Percentiles rank a stretch among this genome's conserved stretches.
phyloP scores from a whole-genome alignment of 92 coral and sea anemone genomes.

The Palythoa grandis region DNA sequence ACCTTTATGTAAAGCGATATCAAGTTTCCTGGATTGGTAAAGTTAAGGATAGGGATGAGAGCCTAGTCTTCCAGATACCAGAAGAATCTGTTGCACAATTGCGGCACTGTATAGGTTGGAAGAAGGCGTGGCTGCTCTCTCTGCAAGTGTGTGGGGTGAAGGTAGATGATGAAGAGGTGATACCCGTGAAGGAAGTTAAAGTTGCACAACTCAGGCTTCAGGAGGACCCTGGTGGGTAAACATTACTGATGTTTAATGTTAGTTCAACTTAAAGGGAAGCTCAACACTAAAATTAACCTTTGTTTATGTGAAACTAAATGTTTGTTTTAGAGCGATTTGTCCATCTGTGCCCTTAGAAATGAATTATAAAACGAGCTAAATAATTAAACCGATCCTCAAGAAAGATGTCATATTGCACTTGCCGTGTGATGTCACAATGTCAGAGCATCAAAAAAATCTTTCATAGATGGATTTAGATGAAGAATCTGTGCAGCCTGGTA shows the following conservation, averaged over 20 bases:
- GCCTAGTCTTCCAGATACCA: constrained; percentile 62
- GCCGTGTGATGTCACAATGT: too few species aligned
- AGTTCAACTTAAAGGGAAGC: background rate
- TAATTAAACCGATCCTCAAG: too few species aligned
- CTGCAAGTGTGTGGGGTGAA: constrained; percentile 55
- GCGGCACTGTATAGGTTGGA: constrained; percentile 81
- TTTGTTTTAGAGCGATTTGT: too few species aligned
- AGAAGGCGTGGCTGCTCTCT: constrained; percentile 75
- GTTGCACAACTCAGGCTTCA: constrained; percentile 78
- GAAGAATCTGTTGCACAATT: constrained; percentile 54
- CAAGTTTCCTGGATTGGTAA: constrained; percentile 65
- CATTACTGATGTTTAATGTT: background rate
- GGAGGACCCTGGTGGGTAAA: constrained; percentile 77
- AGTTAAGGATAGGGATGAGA: constrained; percentile 35
- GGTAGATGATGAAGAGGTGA: constrained; percentile 50
- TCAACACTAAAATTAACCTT: too few species aligned
- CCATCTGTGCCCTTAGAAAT: too few species aligned
- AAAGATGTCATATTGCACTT: too few species aligned
- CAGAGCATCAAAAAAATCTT: too few species aligned
- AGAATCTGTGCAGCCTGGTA: too few species aligned
- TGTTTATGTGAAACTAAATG: too few species aligned
- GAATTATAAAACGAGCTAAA: too few species aligned
- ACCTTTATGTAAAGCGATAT: constrained; percentile 57
- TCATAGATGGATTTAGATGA: too few species aligned
- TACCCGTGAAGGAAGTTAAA: constrained; percentile 69